phyloP scores from a whole-genome alignment of 2,797 vertebrate species.

The Parauchenoglanis ngamensis region DNA sequence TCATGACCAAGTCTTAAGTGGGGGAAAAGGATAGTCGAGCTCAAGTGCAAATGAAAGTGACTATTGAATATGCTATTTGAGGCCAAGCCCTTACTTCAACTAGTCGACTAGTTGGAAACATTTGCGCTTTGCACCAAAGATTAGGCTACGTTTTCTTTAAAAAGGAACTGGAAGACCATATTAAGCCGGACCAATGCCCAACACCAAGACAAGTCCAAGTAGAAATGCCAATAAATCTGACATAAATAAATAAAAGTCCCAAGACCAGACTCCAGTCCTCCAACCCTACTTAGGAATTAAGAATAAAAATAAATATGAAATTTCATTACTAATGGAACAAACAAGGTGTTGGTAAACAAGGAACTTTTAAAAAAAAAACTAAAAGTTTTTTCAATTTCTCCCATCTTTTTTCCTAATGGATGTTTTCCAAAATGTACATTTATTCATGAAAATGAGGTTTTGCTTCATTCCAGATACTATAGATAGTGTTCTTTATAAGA shows the following conservation, averaged over 20 bases:
- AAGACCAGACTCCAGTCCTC: neutral
- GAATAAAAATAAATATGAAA: neutral
- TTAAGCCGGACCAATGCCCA: neutral
- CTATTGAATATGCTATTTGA: neutral
- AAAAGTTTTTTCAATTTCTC: neutral
- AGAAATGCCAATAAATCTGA: neutral
- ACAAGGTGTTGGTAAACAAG: neutral
- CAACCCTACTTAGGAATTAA: neutral
- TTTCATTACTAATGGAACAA: neutral
- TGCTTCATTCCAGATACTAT: no score
- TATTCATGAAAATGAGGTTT: no score
- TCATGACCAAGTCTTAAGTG: neutral
- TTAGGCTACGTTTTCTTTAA: neutral
- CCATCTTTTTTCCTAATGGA: no score
- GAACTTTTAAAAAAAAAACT: neutral
- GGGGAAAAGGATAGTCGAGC: no score
- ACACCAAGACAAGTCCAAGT: neutral
- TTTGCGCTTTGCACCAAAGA: neutral
- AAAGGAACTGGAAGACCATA: neutral
- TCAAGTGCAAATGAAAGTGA: neutral
- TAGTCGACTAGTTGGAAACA: neutral
- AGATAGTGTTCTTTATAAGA: no score
- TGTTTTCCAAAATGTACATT: no score
- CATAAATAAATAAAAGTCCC: neutral
- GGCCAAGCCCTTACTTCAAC: neutral